Percentiles rank a stretch among this genome's conserved stretches.
Conservation (phyloP, 2,113 vertebrate species). For the Brachionichthys hirsutus region DNA sequence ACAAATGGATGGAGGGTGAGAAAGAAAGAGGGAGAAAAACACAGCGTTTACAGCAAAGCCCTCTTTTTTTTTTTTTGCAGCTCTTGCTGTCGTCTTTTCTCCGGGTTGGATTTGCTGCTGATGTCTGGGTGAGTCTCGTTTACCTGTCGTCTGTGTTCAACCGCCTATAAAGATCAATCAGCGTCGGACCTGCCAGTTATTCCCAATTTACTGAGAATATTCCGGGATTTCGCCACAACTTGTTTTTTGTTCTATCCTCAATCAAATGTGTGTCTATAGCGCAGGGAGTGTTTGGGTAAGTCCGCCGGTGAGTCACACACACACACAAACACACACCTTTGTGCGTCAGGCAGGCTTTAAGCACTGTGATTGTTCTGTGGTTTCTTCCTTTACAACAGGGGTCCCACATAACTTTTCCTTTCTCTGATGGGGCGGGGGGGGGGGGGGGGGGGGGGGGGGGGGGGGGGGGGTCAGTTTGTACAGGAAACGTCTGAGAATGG, state of each 20-base stretch:
- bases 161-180: too few species aligned
- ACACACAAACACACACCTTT: conserved; percentile 44
- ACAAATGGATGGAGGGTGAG: conserved; percentile 35
- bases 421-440: too few species aligned
- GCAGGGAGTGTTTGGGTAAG: conserved; percentile 13
- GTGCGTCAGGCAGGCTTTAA: conserved; percentile 12
- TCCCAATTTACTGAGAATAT: too few species aligned
- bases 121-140: conserved; percentile 51
- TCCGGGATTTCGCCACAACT: too few species aligned
- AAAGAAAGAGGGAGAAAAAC: conserved; percentile 26
- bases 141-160: not conserved
- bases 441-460: too few species aligned
- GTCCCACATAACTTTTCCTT: too few species aligned
- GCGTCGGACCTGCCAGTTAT: too few species aligned
- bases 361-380: not conserved
- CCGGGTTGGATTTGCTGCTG: not conserved
- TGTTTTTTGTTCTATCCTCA: too few species aligned
- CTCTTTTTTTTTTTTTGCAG: not conserved
- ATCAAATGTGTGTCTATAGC: not conserved
- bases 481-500: too few species aligned
- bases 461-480: too few species aligned
- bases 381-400: not conserved
- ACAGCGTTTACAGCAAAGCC: not conserved
- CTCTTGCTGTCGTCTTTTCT: not conserved
- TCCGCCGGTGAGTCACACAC: conserved; percentile 38